Evolutionary conservation across 2,797 vertebrate species (phyloP), one percentile per base, ranked within the genome.

Genomic region (Mastacembelus armatus): DNA sequence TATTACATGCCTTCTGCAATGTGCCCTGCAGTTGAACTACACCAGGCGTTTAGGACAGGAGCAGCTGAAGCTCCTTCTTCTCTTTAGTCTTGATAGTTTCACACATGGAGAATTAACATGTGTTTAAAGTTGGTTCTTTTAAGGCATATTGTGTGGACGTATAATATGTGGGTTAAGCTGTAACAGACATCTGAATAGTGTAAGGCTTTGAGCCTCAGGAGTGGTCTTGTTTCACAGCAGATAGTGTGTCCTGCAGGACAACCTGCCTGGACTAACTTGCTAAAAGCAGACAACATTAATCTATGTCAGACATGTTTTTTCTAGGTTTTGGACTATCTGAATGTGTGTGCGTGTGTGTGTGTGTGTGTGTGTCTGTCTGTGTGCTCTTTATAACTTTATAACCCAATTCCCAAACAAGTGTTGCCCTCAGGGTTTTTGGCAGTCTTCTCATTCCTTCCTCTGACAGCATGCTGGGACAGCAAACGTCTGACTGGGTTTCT

Each of bases 211-310:
- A 66, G 52, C 55, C 27, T 55, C 16, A 26, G 10, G n/a, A 52
- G 12, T 56, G 61, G 42, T 77, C 57, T 45, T 42, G 26, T 67
- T 85, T 80, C 55, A 60, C 9, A 1, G 33, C 32, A 75, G 50
- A 76, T 60, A 63, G 12, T 24, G 57, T 79, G 66, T 71, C 73
- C n/a, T 47, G 26, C 47, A 26, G 29, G n/a, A 47, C 10, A 51
- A 38, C 36, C 6, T 3, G 15, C 30, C 36, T 39, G 2, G 0
- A 24, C 54, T 14, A 3, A 60, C 52, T 22, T 51, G 47, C 64
- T 71, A 60, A 78, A 80, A 78, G 43, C 32, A 78, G 66, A 55
- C 19, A 21, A 66, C 47, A 64, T 51, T 49, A 29, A 64, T 70
- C 26, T 24, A 6, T 68, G 33, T 58, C 40, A 51, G 22, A 14